These are phyloP conservation scores for Zoanthus sansibaricus DNA, from an alignment of 92 coral and sea anemone species.

Conservation along the genomic window DNA sequence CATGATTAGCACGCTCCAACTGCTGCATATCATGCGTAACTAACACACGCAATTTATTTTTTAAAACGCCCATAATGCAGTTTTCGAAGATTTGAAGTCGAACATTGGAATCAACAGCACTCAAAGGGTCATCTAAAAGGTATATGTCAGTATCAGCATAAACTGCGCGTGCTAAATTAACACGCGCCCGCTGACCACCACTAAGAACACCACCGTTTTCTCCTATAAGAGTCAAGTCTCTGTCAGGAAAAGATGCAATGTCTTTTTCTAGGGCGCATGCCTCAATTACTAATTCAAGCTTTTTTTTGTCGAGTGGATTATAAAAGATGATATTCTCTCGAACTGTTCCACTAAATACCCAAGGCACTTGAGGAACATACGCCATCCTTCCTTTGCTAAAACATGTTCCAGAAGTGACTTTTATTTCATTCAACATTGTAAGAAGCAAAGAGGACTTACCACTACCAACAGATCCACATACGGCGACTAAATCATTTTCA, in stretches of 20 bases:
- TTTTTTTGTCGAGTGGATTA: neutral
- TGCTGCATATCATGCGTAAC: neutral
- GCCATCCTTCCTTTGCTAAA: neutral
- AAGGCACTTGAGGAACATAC: neutral
- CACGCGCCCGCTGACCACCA: no score
- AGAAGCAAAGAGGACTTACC: slow-evolving; percentile 22
- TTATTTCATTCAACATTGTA: neutral
- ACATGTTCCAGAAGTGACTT: neutral
- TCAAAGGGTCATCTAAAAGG: neutral
- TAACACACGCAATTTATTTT: slow-evolving; percentile 3
- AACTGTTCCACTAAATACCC: slow-evolving; percentile 7
- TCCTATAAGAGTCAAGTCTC: slow-evolving; percentile 13
- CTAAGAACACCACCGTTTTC: neutral
- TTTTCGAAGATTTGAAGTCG: neutral
- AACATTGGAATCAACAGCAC: neutral
- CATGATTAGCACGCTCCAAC: neutral
- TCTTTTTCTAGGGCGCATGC: slow-evolving; percentile 1
- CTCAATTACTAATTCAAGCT: neutral
- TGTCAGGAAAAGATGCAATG: neutral
- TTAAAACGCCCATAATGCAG: slow-evolving; percentile 15
- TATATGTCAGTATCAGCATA: no score
- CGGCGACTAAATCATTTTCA: neutral
- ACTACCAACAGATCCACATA: slow-evolving; percentile 9
- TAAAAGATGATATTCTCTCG: neutral
- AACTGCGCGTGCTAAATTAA: no score